A percentile compares a stretch with the other conserved stretches of the same genome.
Conservation (phyloP, 2,113 vertebrate genomes). For the cattle (Bos taurus) region ARS-UCD2.0 NC_037330.1:66668501-66669000, state of each 20-base stretch:
- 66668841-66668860: background rate
- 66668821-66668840: background rate
- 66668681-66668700: background rate
- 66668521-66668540: slow-evolving; percentile 6
- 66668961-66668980: background rate
- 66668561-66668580: slow-evolving; percentile 52
- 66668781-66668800: background rate
- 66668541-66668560: slow-evolving; percentile 36
- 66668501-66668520: slow-evolving; percentile 29
- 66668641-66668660: slow-evolving; percentile 24
- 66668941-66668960: background rate
- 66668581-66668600: slow-evolving; percentile 54
- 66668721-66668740: background rate
- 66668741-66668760: background rate
- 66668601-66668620: slow-evolving; percentile 50
- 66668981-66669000: background rate
- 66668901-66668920: background rate
- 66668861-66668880: background rate
- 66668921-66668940: slow-evolving; percentile 12
- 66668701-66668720: background rate
- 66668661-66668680: slow-evolving; percentile 16
- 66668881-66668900: background rate
- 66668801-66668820: background rate
- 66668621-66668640: slow-evolving; percentile 41
- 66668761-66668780: background rate